Percentiles rank a stretch among this genome's conserved stretches.
These are phyloP conservation scores for Galerucella pusilla DNA, from an alignment of 2,888 invertebrate species.

Conservation along the genomic window DNA sequence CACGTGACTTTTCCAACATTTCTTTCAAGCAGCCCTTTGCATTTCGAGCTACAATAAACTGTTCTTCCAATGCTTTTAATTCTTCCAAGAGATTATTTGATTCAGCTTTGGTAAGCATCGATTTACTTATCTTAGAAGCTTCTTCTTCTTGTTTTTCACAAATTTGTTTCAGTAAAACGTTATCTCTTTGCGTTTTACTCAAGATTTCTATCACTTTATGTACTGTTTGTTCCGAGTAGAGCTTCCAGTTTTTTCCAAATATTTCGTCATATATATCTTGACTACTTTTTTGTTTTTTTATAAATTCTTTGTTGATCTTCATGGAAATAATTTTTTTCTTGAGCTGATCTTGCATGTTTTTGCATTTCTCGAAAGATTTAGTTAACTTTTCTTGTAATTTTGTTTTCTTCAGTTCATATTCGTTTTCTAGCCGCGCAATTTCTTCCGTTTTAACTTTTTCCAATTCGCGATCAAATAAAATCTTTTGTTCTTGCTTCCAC, in stretches of 20 bases:
- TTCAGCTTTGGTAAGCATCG: constrained; percentile 74
- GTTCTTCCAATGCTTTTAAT: constrained; percentile 74
- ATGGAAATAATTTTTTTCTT: constrained; percentile 65
- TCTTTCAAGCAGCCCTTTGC: constrained; percentile 81
- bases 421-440: constrained; percentile 53
- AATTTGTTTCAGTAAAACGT: constrained; percentile 56
- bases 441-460: constrained; percentile 46
- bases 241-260: constrained; percentile 56
- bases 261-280: constrained; percentile 50
- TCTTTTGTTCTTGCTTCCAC: constrained; percentile 79
- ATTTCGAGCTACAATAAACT: constrained; percentile 72
- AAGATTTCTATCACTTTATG: constrained; percentile 58
- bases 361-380: constrained; percentile 71
- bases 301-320: constrained; percentile 49
- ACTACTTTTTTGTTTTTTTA: constrained; percentile 44
- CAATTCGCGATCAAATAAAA: constrained; percentile 72
- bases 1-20: constrained; percentile 78
- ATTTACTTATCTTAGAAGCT: constrained; percentile 67
- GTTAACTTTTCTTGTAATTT: constrained; percentile 70
- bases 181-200: constrained; percentile 59
- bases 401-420: constrained; percentile 69
- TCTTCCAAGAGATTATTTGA: constrained; percentile 75
- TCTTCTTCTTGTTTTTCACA: constrained; percentile 57
- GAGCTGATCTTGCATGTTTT: constrained; percentile 70
- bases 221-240: constrained; percentile 54